Percentiles rank a stretch among this genome's conserved stretches.
Conservation (phyloP, 2,797 vertebrate genomes). For the Lithobates pipiens region DNA sequence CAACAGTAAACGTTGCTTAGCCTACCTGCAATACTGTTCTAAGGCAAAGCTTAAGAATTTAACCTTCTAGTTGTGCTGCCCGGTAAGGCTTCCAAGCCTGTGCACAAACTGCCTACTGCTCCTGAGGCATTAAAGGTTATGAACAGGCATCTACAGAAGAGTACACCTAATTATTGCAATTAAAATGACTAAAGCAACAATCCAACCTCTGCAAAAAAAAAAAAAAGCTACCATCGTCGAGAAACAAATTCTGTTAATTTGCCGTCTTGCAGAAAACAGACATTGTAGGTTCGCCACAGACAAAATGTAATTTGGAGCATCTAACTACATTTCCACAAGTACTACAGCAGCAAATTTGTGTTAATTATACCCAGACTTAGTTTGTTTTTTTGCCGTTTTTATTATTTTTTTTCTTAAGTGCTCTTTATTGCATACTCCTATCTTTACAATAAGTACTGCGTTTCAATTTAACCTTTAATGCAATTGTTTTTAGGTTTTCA, state of each 20-base stretch:
- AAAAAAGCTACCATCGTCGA: slow-evolving; percentile 15
- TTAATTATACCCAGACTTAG: slow-evolving; percentile 47
- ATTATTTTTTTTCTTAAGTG: slow-evolving; percentile 30
- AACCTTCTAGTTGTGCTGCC: too few species aligned
- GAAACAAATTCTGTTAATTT: slow-evolving; percentile 24
- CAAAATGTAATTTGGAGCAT: slow-evolving; percentile 44
- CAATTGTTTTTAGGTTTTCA: slow-evolving; percentile 40
- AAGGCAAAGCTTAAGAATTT: too few species aligned
- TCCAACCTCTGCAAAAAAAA: slow-evolving; percentile 14
- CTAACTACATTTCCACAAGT: slow-evolving; percentile 45
- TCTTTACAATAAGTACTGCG: slow-evolving; percentile 16
- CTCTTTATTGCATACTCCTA: slow-evolving; percentile 26
- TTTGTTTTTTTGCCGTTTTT: slow-evolving; percentile 45
- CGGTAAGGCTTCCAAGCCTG: not conserved
- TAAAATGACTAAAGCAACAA: slow-evolving; percentile 36
- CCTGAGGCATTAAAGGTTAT: slow-evolving; percentile 14
- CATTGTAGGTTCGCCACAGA: slow-evolving; percentile 19
- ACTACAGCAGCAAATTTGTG: slow-evolving; percentile 44
- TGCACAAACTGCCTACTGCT: not conserved
- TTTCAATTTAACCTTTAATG: slow-evolving; percentile 36
- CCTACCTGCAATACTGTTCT: too few species aligned
- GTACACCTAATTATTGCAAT: slow-evolving; percentile 37
- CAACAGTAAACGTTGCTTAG: too few species aligned
- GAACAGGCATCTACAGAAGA: slow-evolving; percentile 1
- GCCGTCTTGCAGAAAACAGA: not conserved